Evolutionary conservation across 2,797 vertebrate genomes (phyloP).

Genomic region (Pseudomugil tenellus): DNA sequence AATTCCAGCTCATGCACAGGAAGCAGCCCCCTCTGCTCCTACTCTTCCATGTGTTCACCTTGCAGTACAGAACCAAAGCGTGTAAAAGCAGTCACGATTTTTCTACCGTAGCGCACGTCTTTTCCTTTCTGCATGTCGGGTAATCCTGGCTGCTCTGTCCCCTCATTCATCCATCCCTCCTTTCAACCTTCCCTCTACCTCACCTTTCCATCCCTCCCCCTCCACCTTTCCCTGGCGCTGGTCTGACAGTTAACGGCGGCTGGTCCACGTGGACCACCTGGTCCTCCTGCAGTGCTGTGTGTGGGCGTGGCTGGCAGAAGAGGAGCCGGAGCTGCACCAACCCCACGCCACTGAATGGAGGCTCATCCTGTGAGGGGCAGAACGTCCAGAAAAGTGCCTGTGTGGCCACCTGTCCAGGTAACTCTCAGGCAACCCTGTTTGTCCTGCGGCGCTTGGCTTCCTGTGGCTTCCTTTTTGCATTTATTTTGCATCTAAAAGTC

Average conservation of each 20-base stretch:
- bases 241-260: slow-evolving; percentile 94
- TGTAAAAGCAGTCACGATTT: slow-evolving; percentile 63
- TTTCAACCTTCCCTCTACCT: slow-evolving; percentile 38
- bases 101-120: slow-evolving; percentile 58
- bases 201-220: slow-evolving; percentile 16
- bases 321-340: slow-evolving; percentile 99
- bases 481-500: slow-evolving; percentile 73
- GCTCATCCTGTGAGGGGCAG: slow-evolving; percentile 98
- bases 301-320: slow-evolving; percentile 99
- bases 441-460: slow-evolving; percentile 76
- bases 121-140: slow-evolving; percentile 80
- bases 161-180: slow-evolving; percentile 64
- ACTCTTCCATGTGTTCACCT: slow-evolving; percentile 57
- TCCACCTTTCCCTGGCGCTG: slow-evolving; percentile 32
- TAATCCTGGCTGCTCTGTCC: slow-evolving; percentile 87
- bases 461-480: slow-evolving; percentile 71
- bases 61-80: slow-evolving; percentile 45
- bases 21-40: slow-evolving; percentile 49
- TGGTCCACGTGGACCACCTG: slow-evolving; percentile 99
- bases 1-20: slow-evolving; percentile 48
- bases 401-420: slow-evolving; percentile 99
- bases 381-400: slow-evolving; percentile 99
- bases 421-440: slow-evolving; percentile 76
- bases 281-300: slow-evolving; percentile 97
- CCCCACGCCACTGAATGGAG: slow-evolving; percentile 98